phyloP scores from a whole-genome alignment of 2,888 invertebrate species.

The Rosalia funebris region DNA sequence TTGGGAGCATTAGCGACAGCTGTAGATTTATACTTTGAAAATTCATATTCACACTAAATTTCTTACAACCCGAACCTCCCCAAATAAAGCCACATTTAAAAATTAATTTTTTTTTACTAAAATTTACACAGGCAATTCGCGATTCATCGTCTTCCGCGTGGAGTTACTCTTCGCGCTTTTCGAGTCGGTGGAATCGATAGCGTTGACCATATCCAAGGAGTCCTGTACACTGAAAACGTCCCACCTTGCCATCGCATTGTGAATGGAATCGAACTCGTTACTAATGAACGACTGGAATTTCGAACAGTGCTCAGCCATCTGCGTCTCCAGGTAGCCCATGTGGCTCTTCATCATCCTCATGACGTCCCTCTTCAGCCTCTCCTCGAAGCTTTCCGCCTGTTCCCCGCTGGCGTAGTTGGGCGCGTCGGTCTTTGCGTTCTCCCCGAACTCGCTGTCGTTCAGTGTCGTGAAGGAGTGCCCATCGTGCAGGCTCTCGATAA shows the following conservation, averaged over 20 bases:
- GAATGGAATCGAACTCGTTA: constrained; percentile 55
- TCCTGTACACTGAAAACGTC: constrained; percentile 48
- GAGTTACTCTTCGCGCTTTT: constrained; percentile 29
- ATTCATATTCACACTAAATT: no score
- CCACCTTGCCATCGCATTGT: constrained; percentile 54
- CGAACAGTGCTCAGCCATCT: constrained; percentile 51
- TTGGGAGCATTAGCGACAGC: no score
- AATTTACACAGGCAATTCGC: constrained; percentile 6
- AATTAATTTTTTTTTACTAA: no score
- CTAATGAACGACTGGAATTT: constrained; percentile 54
- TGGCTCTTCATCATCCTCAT: constrained; percentile 46
- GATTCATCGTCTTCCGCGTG: constrained; percentile 15
- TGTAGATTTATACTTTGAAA: no score
- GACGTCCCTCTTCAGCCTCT: constrained; percentile 41
- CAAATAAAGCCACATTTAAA: no score
- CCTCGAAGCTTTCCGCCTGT: constrained; percentile 13
- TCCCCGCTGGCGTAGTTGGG: constrained; percentile 2
- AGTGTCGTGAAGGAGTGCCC: constrained; percentile 28
- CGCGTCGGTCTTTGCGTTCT: constrained; percentile 20
- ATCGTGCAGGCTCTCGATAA: constrained; percentile 17
- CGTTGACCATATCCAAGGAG: constrained; percentile 36
- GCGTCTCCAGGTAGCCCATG: constrained; percentile 49
- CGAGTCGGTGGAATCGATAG: constrained; percentile 28
- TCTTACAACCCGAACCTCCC: no score
- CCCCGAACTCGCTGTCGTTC: constrained; percentile 25